A percentile compares a stretch with the other conserved stretches of the same genome.
These are phyloP conservation scores for Drosophila orosa DNA, from an alignment of 1,140 invertebrate genomes.

Conservation along the genomic window DNA sequence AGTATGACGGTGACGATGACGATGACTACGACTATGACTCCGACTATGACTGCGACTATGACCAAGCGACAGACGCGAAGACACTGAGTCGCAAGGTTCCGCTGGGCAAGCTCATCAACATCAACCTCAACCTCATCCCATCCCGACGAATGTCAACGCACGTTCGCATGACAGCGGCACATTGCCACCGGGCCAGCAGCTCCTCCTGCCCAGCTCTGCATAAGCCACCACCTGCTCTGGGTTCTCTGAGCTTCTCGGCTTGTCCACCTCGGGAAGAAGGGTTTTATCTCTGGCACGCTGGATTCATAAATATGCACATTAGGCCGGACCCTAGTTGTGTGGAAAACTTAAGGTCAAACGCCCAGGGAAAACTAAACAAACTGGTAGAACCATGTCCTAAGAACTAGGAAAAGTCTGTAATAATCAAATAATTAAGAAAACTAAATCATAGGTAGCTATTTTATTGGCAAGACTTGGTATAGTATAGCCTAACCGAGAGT, in stretches of 20 bases:
- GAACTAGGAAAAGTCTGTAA: background rate
- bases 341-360: background rate
- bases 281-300: background rate
- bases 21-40: background rate
- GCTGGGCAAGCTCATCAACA: conserved; percentile 14
- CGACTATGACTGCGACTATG: background rate
- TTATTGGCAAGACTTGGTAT: too few relatives aligned
- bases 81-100: conserved; percentile 3
- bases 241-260: background rate
- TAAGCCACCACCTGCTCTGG: background rate
- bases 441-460: background rate
- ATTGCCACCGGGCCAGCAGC: conserved; percentile 21
- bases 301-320: conserved; percentile 11
- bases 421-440: background rate
- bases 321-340: background rate
- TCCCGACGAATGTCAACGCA: conserved; percentile 43
- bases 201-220: background rate
- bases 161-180: conserved; percentile 37
- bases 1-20: background rate
- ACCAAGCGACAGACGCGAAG: conserved; percentile 1
- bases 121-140: background rate
- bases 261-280: background rate
- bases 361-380: background rate
- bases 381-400: background rate
- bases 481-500: too few relatives aligned